These are phyloP conservation scores for Halotydeus destructor DNA, from an alignment of 1,140 invertebrate genomes.

Conservation along the genomic window DNA sequence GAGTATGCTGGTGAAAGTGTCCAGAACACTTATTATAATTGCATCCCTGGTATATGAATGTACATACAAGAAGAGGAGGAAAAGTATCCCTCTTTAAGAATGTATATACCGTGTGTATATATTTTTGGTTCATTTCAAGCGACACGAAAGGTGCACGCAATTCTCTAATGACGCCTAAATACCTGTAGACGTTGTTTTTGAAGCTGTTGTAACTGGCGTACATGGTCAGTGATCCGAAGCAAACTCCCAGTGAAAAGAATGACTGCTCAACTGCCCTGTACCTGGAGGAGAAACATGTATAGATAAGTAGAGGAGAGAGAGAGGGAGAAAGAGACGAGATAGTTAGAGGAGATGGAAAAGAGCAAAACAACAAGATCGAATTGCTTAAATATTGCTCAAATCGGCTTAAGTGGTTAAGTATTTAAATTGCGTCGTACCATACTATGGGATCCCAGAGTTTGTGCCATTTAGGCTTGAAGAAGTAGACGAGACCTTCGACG, in stretches of 20 bases:
- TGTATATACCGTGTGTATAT: neutral
- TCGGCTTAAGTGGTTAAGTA: no score
- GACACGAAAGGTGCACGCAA: neutral
- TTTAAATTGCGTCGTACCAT: no score
- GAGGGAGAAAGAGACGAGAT: slow-evolving; percentile 31
- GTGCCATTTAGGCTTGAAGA: slow-evolving; percentile 23
- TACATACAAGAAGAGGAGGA: slow-evolving; percentile 26
- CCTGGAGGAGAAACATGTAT: no score
- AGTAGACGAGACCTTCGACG: slow-evolving; percentile 29
- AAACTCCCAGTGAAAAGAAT: slow-evolving; percentile 85
- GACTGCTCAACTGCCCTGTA: slow-evolving; percentile 94
- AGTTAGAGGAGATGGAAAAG: no score
- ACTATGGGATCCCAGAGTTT: slow-evolving; percentile 22
- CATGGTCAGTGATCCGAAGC: slow-evolving; percentile 81
- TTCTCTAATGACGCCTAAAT: neutral
- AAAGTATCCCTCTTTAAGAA: neutral
- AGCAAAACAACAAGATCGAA: no score
- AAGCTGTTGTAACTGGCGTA: slow-evolving; percentile 90
- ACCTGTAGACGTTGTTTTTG: slow-evolving; percentile 76
- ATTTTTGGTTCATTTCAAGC: neutral
- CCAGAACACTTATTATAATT: slow-evolving; percentile 75
- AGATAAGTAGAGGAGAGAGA: slow-evolving; percentile 45
- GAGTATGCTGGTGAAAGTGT: slow-evolving; percentile 90
- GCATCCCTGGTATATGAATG: slow-evolving; percentile 71
- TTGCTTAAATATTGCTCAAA: no score